Percentiles rank a stretch among this genome's conserved stretches.
Conservation (phyloP, 2,113 vertebrate species). For the Rhineura floridana region DNA sequence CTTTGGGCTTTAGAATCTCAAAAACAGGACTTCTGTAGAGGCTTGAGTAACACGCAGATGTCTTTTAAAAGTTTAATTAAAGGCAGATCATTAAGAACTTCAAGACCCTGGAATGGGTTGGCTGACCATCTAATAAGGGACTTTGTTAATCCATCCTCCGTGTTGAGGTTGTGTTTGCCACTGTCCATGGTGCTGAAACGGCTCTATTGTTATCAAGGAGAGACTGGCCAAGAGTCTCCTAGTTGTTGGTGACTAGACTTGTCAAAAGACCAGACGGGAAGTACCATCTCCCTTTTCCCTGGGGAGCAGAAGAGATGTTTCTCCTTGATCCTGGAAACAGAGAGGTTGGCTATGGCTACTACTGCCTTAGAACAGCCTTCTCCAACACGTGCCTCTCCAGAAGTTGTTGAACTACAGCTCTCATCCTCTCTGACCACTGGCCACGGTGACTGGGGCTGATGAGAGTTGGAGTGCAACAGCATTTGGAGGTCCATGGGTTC, state of each 20-base stretch:
- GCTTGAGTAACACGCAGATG: too few species aligned
- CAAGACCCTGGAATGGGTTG: neutral
- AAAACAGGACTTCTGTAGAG: too few species aligned
- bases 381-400: neutral
- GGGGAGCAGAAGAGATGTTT: neutral
- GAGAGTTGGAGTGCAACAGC: too few species aligned
- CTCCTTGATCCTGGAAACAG: neutral
- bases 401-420: too few species aligned
- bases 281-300: neutral
- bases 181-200: constrained; percentile 12
- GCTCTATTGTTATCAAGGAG: neutral
- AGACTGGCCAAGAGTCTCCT: too few species aligned
- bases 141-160: neutral
- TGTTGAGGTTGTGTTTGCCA: neutral
- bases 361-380: neutral
- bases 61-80: neutral
- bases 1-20: neutral
- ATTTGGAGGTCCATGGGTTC: too few species aligned
- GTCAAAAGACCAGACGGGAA: neutral
- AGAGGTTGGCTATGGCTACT: too few species aligned
- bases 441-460: too few species aligned
- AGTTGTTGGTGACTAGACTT: too few species aligned
- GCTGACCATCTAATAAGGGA: neutral
- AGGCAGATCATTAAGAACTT: too few species aligned
- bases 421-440: too few species aligned